Base-by-base conservation (phyloP, 2,113 vertebrate species). In the Mungos mungo region DNA sequence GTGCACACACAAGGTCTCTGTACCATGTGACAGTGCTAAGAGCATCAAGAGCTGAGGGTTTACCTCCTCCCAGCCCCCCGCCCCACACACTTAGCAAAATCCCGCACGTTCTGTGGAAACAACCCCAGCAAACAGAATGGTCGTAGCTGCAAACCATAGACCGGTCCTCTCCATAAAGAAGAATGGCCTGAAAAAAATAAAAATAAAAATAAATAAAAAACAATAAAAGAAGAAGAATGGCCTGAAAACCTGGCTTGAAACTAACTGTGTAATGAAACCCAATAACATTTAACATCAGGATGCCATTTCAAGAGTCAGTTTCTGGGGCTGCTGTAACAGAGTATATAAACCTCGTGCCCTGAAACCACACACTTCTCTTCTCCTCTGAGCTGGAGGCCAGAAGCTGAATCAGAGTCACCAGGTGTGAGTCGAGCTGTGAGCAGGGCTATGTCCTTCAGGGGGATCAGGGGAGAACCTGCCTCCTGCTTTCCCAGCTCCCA, bases 391-490 rank as follows among this genome's bases (percentile, higher is more conserved):
- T 19, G 29, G 29, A 50, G 45, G 45, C 74, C 74, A 77, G 74
- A 31, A 33, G 74, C 1, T 8, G 18, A 23, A 33, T 50, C 45
- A 77, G 15, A 27, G 27, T 77, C 45, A 50, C 74, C 29, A 33
- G 45, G 29, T 11, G 27, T 47, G 74, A 15, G 41, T 47, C 7
- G 6, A 76, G 25, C 1, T 76, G 27, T 47, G 41, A 77, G 4
- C 8, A 33, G 74, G 45, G 15, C 45, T 31, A 27, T 0, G 0
- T 31, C 29, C 4, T 50, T 77, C 4, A 0, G 29, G 29, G 29
- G 27, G 15, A 45, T 33, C 27, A 12, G 25, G 72, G 7, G 27
- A 47, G 74, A 31, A 16, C 31, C 15, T 47, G 15, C 18, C 15
- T 76, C 74, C 41, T 31, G 25, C 15, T 47, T 47, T 77, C 27